phyloP scores from a whole-genome alignment of 2,888 invertebrate species.

The Drosophila atroscutellata region DNA sequence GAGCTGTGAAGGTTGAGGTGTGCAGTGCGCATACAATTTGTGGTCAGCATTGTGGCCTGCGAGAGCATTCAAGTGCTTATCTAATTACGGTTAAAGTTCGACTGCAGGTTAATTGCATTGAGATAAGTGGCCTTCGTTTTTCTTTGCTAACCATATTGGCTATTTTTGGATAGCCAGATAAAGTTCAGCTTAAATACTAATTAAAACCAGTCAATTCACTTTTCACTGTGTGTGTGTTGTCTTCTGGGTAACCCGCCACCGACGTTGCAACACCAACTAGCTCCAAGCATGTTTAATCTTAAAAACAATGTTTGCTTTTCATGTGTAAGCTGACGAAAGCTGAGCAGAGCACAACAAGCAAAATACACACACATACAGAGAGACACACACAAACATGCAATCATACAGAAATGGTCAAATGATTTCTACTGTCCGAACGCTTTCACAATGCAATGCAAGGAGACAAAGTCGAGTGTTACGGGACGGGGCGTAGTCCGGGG shows the following conservation, averaged over 20 bases:
- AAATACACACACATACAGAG: constrained; percentile 26
- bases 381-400: constrained; percentile 10
- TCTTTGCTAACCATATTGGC: constrained; percentile 20
- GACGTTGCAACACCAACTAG: constrained; percentile 27
- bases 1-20: constrained; percentile 68
- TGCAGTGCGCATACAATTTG: constrained; percentile 44
- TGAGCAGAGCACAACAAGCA: constrained; percentile 46
- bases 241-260: constrained; percentile 59
- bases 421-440: constrained; percentile 72
- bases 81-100: constrained; percentile 26
- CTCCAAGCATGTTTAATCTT: constrained; percentile 33
- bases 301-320: constrained; percentile 62
- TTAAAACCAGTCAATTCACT: constrained; percentile 11
- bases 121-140: constrained; percentile 24
- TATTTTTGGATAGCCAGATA: constrained; percentile 18
- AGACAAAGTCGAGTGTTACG: constrained; percentile 20
- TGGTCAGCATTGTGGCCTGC: constrained; percentile 35
- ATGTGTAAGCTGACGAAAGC: constrained; percentile 67
- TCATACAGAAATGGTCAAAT: constrained; percentile 70
- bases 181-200: constrained; percentile 13
- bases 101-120: constrained; percentile 27
- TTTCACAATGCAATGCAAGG: constrained; percentile 68
- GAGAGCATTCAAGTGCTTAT: constrained; percentile 5
- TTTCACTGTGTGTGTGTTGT: constrained; percentile 39
- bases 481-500: constrained; percentile 42